A percentile compares a stretch with the other conserved stretches of the same genome.
phyloP scores from a whole-genome alignment of 2,113 vertebrate genomes.

The Recurvirostra avosetta region DNA sequence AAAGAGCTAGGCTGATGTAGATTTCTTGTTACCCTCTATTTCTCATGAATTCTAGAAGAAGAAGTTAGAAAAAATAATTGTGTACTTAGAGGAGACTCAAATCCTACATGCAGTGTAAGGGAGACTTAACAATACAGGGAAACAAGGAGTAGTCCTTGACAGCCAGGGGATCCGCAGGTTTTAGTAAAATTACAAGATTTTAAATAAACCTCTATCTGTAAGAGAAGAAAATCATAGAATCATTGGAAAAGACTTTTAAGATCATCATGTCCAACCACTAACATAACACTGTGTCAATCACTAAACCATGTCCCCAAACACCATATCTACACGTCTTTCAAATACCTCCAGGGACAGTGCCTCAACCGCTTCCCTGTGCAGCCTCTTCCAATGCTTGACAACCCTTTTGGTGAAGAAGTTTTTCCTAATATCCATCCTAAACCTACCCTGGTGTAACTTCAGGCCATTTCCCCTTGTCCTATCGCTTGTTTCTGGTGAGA shows the following conservation, averaged over 20 bases:
- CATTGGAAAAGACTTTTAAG: neutral
- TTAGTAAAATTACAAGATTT: neutral
- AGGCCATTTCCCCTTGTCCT: neutral
- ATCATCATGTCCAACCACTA: neutral
- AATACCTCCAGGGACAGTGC: neutral
- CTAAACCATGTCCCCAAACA: neutral
- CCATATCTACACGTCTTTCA: rapidly evolving
- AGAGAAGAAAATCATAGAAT: neutral
- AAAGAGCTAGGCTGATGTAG: neutral
- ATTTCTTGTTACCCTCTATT: neutral
- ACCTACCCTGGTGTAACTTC: neutral
- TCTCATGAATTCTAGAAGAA: neutral
- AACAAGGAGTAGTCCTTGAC: neutral
- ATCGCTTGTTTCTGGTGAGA: neutral
- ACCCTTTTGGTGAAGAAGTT: neutral
- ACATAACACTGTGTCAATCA: neutral
- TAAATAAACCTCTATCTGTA: neutral
- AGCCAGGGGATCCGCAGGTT: neutral
- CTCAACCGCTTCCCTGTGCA: neutral
- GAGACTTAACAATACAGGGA: neutral
- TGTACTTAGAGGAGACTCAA: neutral
- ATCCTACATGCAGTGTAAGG: neutral
- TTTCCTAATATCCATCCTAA: neutral
- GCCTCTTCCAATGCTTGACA: neutral
- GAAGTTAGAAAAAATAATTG: neutral